Conservation (phyloP, 2,797 vertebrate genomes). For the Arctocebus calabarensis region DNA sequence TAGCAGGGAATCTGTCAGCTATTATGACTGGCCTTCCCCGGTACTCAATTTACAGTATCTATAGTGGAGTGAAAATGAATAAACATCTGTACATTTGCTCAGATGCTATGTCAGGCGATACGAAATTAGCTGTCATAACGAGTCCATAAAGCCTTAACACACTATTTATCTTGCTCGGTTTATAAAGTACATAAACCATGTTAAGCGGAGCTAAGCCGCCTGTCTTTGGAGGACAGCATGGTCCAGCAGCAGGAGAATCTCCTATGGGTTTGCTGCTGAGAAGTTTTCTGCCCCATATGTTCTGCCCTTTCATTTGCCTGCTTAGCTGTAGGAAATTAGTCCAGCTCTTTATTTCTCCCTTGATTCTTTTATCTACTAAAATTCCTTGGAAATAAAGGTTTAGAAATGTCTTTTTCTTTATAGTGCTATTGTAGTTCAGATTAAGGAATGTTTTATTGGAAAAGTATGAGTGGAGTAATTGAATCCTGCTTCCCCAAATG, state of each 20-base stretch:
- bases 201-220: neutral
- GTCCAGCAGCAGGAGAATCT: neutral
- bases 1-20: constrained; percentile 65
- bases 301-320: neutral
- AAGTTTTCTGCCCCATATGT: neutral
- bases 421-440: neutral
- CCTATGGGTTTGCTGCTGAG: neutral
- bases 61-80: constrained; percentile 38
- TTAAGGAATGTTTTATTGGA: neutral
- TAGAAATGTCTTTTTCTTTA: neutral
- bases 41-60: constrained; percentile 61
- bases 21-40: constrained; percentile 42
- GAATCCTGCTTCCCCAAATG: neutral
- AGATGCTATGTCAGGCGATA: constrained; percentile 79
- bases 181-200: constrained; percentile 43
- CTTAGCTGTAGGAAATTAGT: neutral
- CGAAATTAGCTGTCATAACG: constrained; percentile 83
- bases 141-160: constrained; percentile 77
- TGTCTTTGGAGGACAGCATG: constrained; percentile 34
- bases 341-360: neutral
- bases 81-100: constrained; percentile 68
- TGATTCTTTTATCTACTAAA: neutral
- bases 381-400: neutral
- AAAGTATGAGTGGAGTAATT: neutral
- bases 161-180: constrained; percentile 73